These are phyloP conservation scores for Haliaeetus leucogaster DNA, from an alignment of 2,113 vertebrate species.

Conservation along the genomic window DNA sequence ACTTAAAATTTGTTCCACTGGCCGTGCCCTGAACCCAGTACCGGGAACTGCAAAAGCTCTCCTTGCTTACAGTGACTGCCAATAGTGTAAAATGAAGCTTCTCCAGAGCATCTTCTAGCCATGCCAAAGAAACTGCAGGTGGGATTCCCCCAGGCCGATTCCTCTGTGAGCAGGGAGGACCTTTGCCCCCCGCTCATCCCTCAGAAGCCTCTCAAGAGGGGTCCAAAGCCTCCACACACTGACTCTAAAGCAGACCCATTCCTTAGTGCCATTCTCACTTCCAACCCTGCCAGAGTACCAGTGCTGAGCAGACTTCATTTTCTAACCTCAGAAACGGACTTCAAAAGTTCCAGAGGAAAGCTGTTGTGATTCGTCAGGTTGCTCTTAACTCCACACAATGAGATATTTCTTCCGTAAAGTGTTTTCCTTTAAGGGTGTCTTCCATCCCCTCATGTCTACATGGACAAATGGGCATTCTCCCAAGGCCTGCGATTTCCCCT, in stretches of 20 bases:
- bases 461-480: background rate
- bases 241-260: background rate
- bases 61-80: background rate
- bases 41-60: background rate
- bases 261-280: background rate
- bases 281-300: background rate
- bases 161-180: background rate
- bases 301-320: background rate
- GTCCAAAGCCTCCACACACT: background rate
- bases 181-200: background rate
- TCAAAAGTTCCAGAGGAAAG: background rate
- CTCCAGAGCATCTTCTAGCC: background rate
- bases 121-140: accelerated
- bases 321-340: background rate
- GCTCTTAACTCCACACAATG: background rate
- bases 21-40: background rate
- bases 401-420: background rate
- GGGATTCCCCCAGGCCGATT: background rate
- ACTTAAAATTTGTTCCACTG: background rate
- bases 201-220: background rate
- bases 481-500: background rate
- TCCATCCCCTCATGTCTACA: background rate
- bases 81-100: background rate
- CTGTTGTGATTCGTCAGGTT: background rate
- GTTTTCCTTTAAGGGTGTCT: background rate